These are phyloP conservation scores for Phenacoccus solenopsis DNA, from an alignment of 1,140 invertebrate genomes.

Conservation along the genomic window DNA sequence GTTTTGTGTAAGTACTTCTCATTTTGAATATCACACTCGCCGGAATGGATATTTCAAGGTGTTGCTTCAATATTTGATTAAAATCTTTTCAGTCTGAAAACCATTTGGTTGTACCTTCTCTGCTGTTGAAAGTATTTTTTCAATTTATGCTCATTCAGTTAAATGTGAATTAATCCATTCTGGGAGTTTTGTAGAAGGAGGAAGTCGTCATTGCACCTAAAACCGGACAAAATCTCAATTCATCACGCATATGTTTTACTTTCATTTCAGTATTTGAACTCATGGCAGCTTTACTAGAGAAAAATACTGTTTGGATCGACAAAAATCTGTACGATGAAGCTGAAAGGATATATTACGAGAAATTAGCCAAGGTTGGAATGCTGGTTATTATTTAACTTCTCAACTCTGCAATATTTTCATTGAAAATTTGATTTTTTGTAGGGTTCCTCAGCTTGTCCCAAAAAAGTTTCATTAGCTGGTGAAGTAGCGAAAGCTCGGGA, in stretches of 20 bases:
- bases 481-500: conserved; percentile 43
- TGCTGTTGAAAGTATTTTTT: too few relatives aligned
- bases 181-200: too few relatives aligned
- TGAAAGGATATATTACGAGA: conserved; percentile 45
- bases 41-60: too few relatives aligned
- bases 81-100: too few relatives aligned
- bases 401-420: conserved; percentile 32
- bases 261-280: neutral
- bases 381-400: conserved; percentile 9
- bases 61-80: too few relatives aligned
- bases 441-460: neutral
- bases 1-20: too few relatives aligned
- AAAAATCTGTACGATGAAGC: conserved; percentile 47
- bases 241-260: neutral
- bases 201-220: too few relatives aligned
- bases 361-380: conserved; percentile 39
- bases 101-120: too few relatives aligned
- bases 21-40: too few relatives aligned
- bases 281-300: neutral
- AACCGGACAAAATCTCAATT: too few relatives aligned
- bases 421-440: conserved; percentile 29
- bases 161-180: too few relatives aligned
- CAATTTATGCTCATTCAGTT: too few relatives aligned
- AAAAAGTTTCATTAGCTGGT: conserved; percentile 37
- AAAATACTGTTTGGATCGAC: conserved; percentile 40